Conservation (phyloP, 2,888 invertebrate species). For the Mesochorus sp. region DNA sequence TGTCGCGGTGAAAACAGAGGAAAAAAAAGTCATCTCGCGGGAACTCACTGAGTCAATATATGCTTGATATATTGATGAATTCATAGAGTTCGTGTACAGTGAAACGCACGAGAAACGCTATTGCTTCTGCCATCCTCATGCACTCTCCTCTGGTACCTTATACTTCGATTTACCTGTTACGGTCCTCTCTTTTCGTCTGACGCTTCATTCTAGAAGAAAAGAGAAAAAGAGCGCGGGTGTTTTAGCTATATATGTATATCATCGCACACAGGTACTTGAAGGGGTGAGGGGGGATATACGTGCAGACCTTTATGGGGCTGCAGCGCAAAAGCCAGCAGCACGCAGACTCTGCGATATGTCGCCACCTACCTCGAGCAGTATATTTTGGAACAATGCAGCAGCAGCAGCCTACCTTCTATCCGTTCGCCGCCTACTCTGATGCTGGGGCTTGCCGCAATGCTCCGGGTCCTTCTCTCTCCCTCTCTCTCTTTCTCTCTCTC, state of each 20-base stretch:
- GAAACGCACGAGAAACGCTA: slow-evolving; percentile 55
- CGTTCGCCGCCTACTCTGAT: slow-evolving; percentile 65
- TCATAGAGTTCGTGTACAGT: slow-evolving; percentile 68
- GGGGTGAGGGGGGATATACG: slow-evolving; percentile 27
- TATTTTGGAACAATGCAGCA: slow-evolving; percentile 69
- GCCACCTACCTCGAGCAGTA: slow-evolving; percentile 72
- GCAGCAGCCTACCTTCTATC: slow-evolving; percentile 61
- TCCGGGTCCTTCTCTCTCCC: slow-evolving; percentile 54
- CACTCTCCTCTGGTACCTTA: not conserved
- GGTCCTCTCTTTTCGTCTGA: not conserved
- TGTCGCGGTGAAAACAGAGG: not conserved
- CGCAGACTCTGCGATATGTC: slow-evolving; percentile 66
- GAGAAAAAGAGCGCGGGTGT: slow-evolving; percentile 5
- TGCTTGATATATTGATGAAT: slow-evolving; percentile 71
- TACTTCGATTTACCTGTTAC: slow-evolving; percentile 35
- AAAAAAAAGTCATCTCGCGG: slow-evolving; percentile 12
- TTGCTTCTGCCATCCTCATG: slow-evolving; percentile 51
- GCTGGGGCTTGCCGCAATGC: slow-evolving; percentile 48
- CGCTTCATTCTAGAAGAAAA: not conserved
- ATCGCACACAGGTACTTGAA: slow-evolving; percentile 6
- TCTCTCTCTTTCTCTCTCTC: slow-evolving; percentile 34
- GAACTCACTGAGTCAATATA: slow-evolving; percentile 63
- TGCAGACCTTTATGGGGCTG: slow-evolving; percentile 58
- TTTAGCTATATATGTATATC: slow-evolving; percentile 13
- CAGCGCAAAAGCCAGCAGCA: slow-evolving; percentile 49